Percentiles rank a stretch among this genome's conserved stretches.
phyloP scores from a whole-genome alignment of 2,113 vertebrate genomes.

The Cryptoleucopteryx plumbea region DNA sequence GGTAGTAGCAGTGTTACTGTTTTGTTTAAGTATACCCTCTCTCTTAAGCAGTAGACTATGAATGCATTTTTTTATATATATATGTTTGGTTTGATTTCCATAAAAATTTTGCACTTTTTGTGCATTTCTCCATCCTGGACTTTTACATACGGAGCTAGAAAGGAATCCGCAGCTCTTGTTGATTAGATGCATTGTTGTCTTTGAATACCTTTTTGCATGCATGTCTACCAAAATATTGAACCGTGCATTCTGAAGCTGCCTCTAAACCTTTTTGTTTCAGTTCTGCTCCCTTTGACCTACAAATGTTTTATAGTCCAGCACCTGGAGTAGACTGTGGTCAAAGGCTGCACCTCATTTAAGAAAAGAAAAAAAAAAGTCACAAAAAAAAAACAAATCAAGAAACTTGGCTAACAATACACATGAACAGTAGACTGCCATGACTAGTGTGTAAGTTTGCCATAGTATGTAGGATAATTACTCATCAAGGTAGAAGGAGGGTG shows the following conservation, averaged over 20 bases:
- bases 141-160: neutral
- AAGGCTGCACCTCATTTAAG: neutral
- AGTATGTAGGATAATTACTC: neutral
- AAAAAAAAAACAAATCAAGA: neutral
- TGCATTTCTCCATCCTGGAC: neutral
- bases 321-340: neutral
- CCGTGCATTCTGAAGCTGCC: neutral
- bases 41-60: neutral
- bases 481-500: neutral
- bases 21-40: neutral
- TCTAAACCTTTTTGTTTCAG: neutral
- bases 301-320: neutral
- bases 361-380: neutral
- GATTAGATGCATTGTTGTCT: neutral
- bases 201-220: neutral
- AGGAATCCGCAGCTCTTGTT: neutral
- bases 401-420: neutral
- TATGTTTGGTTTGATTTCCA: neutral
- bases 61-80: neutral
- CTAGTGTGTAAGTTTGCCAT: neutral
- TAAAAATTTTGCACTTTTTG: neutral
- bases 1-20: neutral
- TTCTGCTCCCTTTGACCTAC: neutral
- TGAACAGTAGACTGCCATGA: neutral
- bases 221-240: neutral